A percentile compares a stretch with the other conserved stretches of the same genome.
phyloP scores from a whole-genome alignment of 2,888 invertebrate species.

The Sericinus montela region DNA sequence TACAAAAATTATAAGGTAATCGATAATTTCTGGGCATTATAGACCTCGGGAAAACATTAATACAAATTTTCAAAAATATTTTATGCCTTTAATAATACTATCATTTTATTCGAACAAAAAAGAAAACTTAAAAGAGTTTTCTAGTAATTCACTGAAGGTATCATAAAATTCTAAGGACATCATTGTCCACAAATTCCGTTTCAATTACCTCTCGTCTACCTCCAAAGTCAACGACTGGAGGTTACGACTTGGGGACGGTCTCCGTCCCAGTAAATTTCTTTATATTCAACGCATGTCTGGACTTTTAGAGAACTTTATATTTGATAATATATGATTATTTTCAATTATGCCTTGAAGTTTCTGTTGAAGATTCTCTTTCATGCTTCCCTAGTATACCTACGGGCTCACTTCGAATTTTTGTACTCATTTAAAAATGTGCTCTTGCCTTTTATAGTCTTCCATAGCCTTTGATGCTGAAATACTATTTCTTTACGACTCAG shows the following conservation, averaged over 20 bases:
- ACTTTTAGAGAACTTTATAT: constrained; percentile 21
- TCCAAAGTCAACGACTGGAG: constrained; percentile 18
- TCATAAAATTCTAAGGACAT: constrained; percentile 6
- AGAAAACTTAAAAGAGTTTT: not conserved
- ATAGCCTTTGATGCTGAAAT: constrained; percentile 21
- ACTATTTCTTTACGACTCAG: constrained; percentile 25
- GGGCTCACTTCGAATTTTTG: constrained; percentile 8
- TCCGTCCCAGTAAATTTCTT: constrained; percentile 19
- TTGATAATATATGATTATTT: constrained; percentile 27
- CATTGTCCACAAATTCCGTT: constrained; percentile 12
- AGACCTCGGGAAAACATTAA: no score
- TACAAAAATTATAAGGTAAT: no score
- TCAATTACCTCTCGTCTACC: constrained; percentile 18
- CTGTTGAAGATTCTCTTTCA: constrained; percentile 15
- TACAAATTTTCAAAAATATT: no score
- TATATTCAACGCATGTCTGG: constrained; percentile 22
- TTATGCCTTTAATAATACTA: no score
- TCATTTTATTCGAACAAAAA: no score
- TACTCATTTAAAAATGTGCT: constrained; percentile 17
- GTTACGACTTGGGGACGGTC: constrained; percentile 18
- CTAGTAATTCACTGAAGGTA: not conserved
- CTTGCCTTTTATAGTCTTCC: constrained; percentile 20
- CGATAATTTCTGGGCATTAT: no score
- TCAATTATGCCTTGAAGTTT: constrained; percentile 20
- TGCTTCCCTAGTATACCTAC: constrained; percentile 10